These are phyloP conservation scores for Ptychodera flava DNA, from an alignment of 35 echinoderm and acorn worm genomes.

Conservation along the genomic window DNA sequence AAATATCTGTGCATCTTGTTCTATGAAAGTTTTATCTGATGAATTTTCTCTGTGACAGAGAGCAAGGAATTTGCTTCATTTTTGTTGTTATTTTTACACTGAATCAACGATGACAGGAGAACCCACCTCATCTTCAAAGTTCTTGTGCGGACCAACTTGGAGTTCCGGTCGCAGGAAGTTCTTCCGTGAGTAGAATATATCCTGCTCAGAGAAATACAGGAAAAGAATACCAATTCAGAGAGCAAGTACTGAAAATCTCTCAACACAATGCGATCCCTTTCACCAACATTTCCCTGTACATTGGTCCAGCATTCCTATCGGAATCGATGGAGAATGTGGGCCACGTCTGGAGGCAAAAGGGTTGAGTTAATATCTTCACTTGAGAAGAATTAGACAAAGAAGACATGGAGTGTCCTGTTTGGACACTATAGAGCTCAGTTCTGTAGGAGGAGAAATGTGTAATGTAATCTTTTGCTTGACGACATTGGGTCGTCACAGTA, in stretches of 20 bases:
- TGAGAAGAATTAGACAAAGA: neutral
- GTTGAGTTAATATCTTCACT: neutral
- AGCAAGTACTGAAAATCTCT: neutral
- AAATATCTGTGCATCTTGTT: neutral
- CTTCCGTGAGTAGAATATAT: slow-evolving; percentile 93
- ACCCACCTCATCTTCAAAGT: slow-evolving; percentile 68
- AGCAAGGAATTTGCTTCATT: neutral
- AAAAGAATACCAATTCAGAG: neutral
- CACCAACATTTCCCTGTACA: too few species aligned
- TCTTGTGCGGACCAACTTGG: slow-evolving; percentile 53
- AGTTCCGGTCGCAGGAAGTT: slow-evolving; percentile 90
- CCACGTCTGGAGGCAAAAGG: neutral
- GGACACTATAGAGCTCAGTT: too few species aligned
- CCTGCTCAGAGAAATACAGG: slow-evolving; percentile 33
- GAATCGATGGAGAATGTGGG: neutral
- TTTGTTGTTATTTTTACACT: neutral
- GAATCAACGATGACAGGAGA: slow-evolving; percentile 23
- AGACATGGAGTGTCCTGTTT: too few species aligned
- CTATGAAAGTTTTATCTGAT: neutral
- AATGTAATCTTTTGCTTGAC: too few species aligned
- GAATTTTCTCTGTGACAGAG: neutral
- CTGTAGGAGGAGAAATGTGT: too few species aligned
- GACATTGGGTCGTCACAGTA: too few species aligned
- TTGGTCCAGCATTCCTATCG: too few species aligned
- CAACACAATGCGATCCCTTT: neutral